Conservation (phyloP, 1,140 invertebrate species). For the Chironomus striatipennis region DNA sequence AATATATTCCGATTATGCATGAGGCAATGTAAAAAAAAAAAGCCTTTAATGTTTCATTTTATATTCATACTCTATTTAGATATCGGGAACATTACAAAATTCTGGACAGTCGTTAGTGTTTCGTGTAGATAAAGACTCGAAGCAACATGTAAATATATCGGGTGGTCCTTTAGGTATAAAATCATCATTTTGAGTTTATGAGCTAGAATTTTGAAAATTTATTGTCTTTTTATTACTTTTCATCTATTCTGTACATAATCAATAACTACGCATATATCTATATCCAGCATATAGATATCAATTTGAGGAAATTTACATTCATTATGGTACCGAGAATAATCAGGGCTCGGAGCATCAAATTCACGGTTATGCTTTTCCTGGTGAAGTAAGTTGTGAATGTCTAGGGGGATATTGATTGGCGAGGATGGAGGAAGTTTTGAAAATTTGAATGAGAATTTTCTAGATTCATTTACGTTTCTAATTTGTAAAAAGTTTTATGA, state of each 20-base stretch:
- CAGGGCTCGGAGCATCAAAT: slow-evolving; percentile 90
- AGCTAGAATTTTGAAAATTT: not conserved
- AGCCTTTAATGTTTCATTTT: slow-evolving; percentile 11
- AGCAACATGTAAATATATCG: slow-evolving; percentile 83
- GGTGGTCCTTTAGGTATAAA: slow-evolving; percentile 67
- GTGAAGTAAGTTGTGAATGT: slow-evolving; percentile 64
- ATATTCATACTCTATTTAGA: slow-evolving; percentile 45
- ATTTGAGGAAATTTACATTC: slow-evolving; percentile 90
- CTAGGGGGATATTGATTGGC: not conserved
- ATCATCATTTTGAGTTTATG: not conserved
- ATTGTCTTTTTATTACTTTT: not conserved
- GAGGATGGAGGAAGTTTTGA: not conserved
- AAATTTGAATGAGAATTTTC: no score
- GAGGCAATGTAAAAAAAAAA: not conserved
- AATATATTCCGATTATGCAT: not conserved
- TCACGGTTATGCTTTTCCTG: slow-evolving; percentile 86
- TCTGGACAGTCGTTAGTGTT: slow-evolving; percentile 88
- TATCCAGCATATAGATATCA: slow-evolving; percentile 77
- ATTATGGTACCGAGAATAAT: slow-evolving; percentile 80
- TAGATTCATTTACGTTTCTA: no score
- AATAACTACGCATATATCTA: not conserved
- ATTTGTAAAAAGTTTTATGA: no score
- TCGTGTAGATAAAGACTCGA: slow-evolving; percentile 75
- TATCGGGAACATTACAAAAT: slow-evolving; percentile 77
- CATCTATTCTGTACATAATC: not conserved